Base-by-base conservation (phyloP, 2,797 vertebrate genomes). In the Sylvilagus floridanus region DNA sequence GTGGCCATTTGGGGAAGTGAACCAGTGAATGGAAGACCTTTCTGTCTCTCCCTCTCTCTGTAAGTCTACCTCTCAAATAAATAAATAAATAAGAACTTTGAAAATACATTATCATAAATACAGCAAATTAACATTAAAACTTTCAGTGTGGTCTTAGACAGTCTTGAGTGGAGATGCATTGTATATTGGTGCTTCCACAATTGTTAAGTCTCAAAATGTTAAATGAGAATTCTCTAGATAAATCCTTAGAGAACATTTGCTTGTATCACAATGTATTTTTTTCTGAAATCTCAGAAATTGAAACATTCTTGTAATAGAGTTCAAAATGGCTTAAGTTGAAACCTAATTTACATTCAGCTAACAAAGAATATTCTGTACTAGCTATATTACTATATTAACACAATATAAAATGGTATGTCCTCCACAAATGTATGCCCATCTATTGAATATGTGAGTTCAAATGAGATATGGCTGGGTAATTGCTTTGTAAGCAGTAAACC, bases 171-270 rank as follows among this genome's bases (percentile, higher is more conserved):
- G 0, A 96, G 88, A 96, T 92, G 37, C 79, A 95, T 84, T 94
- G 32, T 77, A 72, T 73, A 66, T 69, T 95, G 84, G 16, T 75
- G 96, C 86, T 96, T 95, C 32, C 66, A 90, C 71, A 97, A 97
- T 78, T 97, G 62, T 85, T 96, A 93, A 77, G 35, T 96, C 78
- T 97, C 86, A 97, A 97, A 96, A 54, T 42, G 96, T 85, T 84
- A 94, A 97, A 96, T 75, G 35, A 90, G 72, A 95, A 95, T 96
- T 92, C 85, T 86, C 86, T 94, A 66, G 97, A 90, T 86, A 88
- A 96, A 88, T 96, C 94, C 72, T 93, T 95, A 26, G 88, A 96
- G 94, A 96, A 94, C 92, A 19, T 17, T 96, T 96, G 24, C 93
- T 90, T 96, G 30, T 90, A 16, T 42, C 84, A 91, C 83, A 81